Conservation (phyloP, 2,888 invertebrate genomes). For the Drosophila demipolita region DNA sequence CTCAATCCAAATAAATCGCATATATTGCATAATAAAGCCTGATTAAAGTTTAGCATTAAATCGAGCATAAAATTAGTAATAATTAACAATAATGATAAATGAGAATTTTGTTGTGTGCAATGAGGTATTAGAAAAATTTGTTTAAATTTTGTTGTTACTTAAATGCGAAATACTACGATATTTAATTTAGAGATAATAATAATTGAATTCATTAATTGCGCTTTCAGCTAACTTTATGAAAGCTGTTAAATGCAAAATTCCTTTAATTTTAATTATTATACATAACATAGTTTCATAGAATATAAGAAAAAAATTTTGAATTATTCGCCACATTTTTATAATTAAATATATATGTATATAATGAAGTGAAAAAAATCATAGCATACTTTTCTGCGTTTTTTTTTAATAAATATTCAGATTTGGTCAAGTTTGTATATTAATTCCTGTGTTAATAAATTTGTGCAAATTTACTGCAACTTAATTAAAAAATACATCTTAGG, state of each 20-base stretch:
- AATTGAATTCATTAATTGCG: too few relatives aligned
- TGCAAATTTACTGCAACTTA: too few relatives aligned
- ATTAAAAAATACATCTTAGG: too few relatives aligned
- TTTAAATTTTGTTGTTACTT: background rate
- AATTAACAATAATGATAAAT: background rate
- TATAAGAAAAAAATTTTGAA: too few relatives aligned
- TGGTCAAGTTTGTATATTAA: background rate
- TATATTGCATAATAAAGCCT: background rate
- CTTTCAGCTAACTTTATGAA: too few relatives aligned
- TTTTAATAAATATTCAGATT: constrained; percentile 22
- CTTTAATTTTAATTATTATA: too few relatives aligned
- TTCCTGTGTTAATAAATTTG: background rate
- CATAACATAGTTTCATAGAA: background rate
- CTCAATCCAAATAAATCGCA: constrained; percentile 6
- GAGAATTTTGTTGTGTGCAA: background rate
- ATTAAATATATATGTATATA: background rate
- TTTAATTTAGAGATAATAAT: too few relatives aligned
- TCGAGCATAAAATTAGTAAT: background rate
- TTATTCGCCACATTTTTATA: background rate
- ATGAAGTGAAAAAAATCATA: constrained; percentile 9
- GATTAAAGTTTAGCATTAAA: background rate
- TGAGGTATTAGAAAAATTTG: too few relatives aligned
- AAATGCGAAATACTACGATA: background rate
- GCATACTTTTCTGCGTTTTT: constrained; percentile 41
- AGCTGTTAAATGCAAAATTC: too few relatives aligned